These are phyloP conservation scores for Tenualosa thibaudeaui DNA, from an alignment of 2,797 vertebrate genomes.

Conservation along the genomic window DNA sequence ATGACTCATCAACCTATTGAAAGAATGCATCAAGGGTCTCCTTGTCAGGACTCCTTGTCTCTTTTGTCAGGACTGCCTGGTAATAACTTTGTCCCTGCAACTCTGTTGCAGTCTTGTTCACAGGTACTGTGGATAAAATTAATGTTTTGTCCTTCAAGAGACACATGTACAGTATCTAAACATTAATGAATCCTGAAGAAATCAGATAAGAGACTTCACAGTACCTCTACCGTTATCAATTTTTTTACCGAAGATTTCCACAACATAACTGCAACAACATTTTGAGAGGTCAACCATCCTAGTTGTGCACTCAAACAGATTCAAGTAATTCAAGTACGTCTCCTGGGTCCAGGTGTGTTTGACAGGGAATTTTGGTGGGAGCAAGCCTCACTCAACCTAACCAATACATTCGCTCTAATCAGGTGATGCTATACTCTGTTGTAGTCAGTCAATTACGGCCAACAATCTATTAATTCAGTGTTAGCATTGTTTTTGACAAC, in stretches of 20 bases:
- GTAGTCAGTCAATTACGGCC: not conserved
- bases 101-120: not conserved
- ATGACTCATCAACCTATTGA: not conserved
- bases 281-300: not conserved
- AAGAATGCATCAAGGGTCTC: not conserved
- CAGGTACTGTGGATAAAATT: not conserved
- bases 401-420: not conserved
- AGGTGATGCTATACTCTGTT: not conserved
- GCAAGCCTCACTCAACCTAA: not conserved
- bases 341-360: not conserved
- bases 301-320: conserved; percentile 33
- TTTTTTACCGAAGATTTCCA: not conserved
- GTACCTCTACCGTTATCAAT: not conserved
- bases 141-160: not conserved
- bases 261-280: not conserved
- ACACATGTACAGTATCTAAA: not conserved
- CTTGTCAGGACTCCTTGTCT: no score
- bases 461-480: not conserved
- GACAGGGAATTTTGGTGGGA: not conserved
- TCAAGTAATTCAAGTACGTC: conserved; percentile 16
- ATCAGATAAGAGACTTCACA: not conserved
- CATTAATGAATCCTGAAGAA: not conserved
- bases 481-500: not conserved
- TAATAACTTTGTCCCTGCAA: not conserved
- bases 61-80: not conserved